These are phyloP conservation scores for Rhopalosiphum padi DNA, from an alignment of 1,140 invertebrate genomes.

Conservation along the genomic window DNA sequence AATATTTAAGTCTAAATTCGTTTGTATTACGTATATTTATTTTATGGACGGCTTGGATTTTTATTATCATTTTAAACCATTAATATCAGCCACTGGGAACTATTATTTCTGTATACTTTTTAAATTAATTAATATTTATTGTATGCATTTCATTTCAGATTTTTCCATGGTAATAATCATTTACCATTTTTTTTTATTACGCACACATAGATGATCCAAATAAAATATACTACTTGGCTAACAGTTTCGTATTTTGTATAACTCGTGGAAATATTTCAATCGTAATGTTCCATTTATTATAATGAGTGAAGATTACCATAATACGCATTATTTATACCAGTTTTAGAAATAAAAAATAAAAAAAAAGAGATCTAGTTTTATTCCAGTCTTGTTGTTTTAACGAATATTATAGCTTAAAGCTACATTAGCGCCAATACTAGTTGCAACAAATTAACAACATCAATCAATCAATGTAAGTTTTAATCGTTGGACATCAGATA, in stretches of 20 bases:
- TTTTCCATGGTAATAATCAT: neutral
- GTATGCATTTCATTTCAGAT: neutral
- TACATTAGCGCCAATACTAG: neutral
- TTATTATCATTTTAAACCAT: neutral
- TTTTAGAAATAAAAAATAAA: neutral
- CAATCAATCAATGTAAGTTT: constrained; percentile 7
- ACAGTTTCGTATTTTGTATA: neutral
- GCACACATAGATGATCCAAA: neutral
- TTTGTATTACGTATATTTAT: neutral
- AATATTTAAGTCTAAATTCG: neutral
- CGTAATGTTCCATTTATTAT: neutral
- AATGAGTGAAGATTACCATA: neutral
- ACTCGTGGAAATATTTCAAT: neutral
- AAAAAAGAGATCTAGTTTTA: neutral
- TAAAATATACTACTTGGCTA: neutral
- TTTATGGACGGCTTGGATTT: no score
- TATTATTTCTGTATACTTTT: neutral
- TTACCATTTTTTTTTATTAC: neutral
- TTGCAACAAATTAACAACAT: neutral
- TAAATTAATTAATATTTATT: neutral
- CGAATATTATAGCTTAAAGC: neutral
- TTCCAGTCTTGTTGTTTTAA: neutral
- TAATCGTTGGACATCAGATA: neutral
- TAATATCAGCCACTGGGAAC: no score
- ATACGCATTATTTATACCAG: neutral